Evolutionary conservation across 2,888 invertebrate genomes (phyloP), one percentile per base, ranked within the genome.

Genomic region (Andrena dorsata): DNA sequence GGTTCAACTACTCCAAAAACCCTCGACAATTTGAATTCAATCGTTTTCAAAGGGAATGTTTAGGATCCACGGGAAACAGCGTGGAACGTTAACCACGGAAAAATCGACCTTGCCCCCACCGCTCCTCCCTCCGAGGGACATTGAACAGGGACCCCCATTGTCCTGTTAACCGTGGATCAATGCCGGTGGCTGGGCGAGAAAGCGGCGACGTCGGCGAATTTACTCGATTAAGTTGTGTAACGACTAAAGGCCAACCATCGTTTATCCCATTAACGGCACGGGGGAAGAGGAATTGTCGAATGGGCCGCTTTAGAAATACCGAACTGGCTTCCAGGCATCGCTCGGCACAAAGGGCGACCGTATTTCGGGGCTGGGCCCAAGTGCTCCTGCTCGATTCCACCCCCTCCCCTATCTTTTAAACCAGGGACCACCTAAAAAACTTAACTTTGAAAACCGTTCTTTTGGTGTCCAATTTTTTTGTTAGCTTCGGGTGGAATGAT

Each of bases 211-310:
- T 41, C 41, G 80, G 82, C 73, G 81, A 86, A 80, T 83, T 83
- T 86, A 81, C 75, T 86, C 88, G 90, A 91, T 90, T 88, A 87
- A 90, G 85, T 89, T 87, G 88, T 90, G 88, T 87, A 89, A 89
- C 88, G 89, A 88, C 90, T 89, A 89, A 89, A 86, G 88, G 88
- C 82, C 87, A 88, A 85, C 82, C 85, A 83, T 80, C 86, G 71
- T 90, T 87, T 88, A 86, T 87, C 87, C 87, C 83, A 90, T 90
- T 90, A 90, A 84, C 80, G 81, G 82, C 70, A 80, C 80, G 66
- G 83, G 41, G 60, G 65, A 68, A 76, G 56, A 72, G 58, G 78
- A 87, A 85, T 83, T 81, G 86, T 76, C 79, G 82, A 84, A 84
- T 74, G 83, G 82, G 71, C 20, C 58, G 84, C 87, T 88, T 88